A percentile compares a stretch with the other conserved stretches of the same genome.
These are phyloP conservation scores for Pseudachorutes palmiensis DNA, from an alignment of 1,140 invertebrate genomes.

Conservation along the genomic window DNA sequence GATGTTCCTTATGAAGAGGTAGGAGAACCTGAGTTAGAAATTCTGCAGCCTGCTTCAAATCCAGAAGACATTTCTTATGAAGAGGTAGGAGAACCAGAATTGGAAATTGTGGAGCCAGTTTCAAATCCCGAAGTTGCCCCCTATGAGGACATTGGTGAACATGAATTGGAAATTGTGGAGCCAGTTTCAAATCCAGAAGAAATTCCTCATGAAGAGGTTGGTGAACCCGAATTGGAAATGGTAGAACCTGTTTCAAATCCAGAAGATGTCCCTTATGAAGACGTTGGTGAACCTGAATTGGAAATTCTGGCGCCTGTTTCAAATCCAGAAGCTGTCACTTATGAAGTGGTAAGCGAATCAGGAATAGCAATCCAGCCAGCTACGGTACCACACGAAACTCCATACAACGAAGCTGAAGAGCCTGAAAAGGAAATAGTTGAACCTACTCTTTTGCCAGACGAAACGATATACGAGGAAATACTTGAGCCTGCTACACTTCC, in stretches of 20 bases:
- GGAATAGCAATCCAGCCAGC: too few species aligned
- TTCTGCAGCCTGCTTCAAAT: not conserved
- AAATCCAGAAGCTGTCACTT: too few species aligned
- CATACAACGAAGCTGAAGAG: too few species aligned
- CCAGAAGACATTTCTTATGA: not conserved
- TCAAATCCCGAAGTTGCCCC: not conserved
- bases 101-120: not conserved
- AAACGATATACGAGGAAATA: too few species aligned
- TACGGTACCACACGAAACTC: too few species aligned
- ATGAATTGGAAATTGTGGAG: not conserved
- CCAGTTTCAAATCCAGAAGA: not conserved
- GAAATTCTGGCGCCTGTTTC: too few species aligned
- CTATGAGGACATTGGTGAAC: not conserved
- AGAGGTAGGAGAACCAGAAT: not conserved
- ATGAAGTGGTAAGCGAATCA: too few species aligned
- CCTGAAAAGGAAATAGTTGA: too few species aligned
- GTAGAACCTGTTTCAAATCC: not conserved
- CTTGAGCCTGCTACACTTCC: too few species aligned
- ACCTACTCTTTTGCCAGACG: too few species aligned
- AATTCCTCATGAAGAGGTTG: not conserved
- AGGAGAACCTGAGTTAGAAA: not conserved
- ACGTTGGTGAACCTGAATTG: not conserved
- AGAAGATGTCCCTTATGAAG: not conserved
- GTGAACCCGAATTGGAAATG: not conserved
- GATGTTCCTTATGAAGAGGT: not conserved